Conservation (phyloP, 2,888 invertebrate genomes). For the Ophion slaviceki region DNA sequence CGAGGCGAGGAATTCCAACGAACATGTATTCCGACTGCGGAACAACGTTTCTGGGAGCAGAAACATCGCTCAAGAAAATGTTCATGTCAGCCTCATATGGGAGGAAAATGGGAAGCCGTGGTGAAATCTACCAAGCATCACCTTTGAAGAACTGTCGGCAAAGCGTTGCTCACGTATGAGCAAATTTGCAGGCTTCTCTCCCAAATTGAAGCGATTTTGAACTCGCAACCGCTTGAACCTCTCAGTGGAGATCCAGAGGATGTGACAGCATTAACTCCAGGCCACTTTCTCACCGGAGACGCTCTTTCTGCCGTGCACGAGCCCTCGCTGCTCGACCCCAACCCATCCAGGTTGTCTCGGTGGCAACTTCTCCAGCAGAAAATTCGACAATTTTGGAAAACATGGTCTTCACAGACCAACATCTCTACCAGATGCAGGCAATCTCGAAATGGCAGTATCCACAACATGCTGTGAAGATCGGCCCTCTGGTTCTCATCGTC, state of each 20-base stretch:
- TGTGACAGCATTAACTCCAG: constrained; percentile 72
- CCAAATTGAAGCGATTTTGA: constrained; percentile 71
- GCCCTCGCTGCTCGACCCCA: constrained; percentile 33
- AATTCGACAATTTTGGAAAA: constrained; percentile 6
- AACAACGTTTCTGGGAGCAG: constrained; percentile 25
- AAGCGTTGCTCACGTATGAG: constrained; percentile 68
- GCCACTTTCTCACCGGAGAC: constrained; percentile 74
- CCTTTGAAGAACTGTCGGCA: constrained; percentile 63
- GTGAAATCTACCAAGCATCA: constrained; percentile 72
- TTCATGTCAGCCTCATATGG: constrained; percentile 68
- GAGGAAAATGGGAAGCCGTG: constrained; percentile 73
- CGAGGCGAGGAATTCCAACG: constrained; percentile 28
- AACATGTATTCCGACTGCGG: constrained; percentile 25
- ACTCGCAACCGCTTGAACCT: constrained; percentile 71
- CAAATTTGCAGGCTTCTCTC: constrained; percentile 70
- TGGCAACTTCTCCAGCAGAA: constrained; percentile 5
- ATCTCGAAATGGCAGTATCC: constrained; percentile 15
- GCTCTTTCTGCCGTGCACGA: constrained; percentile 68
- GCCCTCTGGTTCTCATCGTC: neutral
- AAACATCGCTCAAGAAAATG: neutral
- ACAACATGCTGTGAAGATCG: neutral
- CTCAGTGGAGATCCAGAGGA: constrained; percentile 67
- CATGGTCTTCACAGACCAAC: constrained; percentile 7
- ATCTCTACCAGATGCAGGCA: neutral
- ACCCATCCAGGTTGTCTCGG: neutral